Conservation (phyloP, 2,888 invertebrate species). For the Chrysotoxum bicinctum region DNA sequence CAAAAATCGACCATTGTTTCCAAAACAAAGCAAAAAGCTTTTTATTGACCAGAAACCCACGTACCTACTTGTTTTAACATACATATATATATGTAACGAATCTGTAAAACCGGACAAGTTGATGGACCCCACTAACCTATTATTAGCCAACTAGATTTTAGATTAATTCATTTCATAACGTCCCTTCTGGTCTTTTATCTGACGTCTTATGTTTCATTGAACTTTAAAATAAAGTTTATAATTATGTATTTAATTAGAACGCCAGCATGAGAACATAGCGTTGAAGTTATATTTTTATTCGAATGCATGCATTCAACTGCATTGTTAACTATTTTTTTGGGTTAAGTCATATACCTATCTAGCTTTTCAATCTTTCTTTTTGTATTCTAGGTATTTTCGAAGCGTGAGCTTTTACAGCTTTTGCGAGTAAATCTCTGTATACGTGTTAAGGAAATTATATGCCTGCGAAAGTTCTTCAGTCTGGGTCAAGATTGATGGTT, state of each 20-base stretch:
- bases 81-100: not conserved
- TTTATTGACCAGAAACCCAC: not conserved
- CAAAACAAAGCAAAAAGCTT: slow-evolving; percentile 14
- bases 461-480: slow-evolving; percentile 37
- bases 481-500: slow-evolving; percentile 56
- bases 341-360: not conserved
- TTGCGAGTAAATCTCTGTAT: slow-evolving; percentile 4
- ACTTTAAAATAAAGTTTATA: not conserved
- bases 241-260: not conserved
- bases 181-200: not conserved
- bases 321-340: not conserved
- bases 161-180: not conserved
- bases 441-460: not conserved
- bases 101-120: not conserved
- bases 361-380: not conserved
- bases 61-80: not conserved
- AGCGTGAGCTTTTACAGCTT: slow-evolving; percentile 32
- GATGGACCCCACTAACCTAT: not conserved
- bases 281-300: not conserved
- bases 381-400: not conserved
- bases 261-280: not conserved
- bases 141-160: not conserved
- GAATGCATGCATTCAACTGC: not conserved
- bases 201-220: not conserved
- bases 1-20: slow-evolving; percentile 6